A percentile compares a stretch with the other conserved stretches of the same genome.
phyloP scores from a whole-genome alignment of 2,113 vertebrate species.

The Geococcyx californianus region DNA sequence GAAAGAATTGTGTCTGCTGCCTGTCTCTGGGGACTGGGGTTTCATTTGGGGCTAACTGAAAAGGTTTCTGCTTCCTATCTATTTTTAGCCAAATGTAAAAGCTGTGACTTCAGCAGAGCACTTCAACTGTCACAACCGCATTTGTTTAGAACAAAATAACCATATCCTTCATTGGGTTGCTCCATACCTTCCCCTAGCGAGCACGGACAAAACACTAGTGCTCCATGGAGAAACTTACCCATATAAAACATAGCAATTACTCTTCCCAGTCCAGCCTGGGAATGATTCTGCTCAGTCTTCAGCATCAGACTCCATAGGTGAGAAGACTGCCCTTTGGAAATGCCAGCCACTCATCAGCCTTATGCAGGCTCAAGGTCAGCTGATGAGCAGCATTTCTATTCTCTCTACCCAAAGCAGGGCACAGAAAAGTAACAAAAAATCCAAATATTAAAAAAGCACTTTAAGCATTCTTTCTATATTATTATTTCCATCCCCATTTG shows the following conservation, averaged over 20 bases:
- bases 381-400: neutral
- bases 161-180: accelerated
- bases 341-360: neutral
- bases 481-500: neutral
- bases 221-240: neutral
- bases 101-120: neutral
- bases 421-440: neutral
- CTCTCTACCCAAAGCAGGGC: neutral
- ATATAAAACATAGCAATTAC: neutral
- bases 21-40: neutral
- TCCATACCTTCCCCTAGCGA: accelerated
- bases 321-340: neutral
- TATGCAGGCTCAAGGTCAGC: neutral
- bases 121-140: accelerated
- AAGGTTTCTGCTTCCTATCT: neutral
- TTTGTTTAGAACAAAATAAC: neutral
- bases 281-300: neutral
- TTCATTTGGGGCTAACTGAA: neutral
- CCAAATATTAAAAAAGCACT: neutral
- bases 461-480: neutral
- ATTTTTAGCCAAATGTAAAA: neutral
- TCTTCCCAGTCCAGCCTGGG: neutral
- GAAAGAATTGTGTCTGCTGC: neutral
- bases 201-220: neutral
- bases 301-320: neutral